Base-by-base conservation (phyloP, 2,797 vertebrate genomes). In the Apogon hyalosoma region DNA sequence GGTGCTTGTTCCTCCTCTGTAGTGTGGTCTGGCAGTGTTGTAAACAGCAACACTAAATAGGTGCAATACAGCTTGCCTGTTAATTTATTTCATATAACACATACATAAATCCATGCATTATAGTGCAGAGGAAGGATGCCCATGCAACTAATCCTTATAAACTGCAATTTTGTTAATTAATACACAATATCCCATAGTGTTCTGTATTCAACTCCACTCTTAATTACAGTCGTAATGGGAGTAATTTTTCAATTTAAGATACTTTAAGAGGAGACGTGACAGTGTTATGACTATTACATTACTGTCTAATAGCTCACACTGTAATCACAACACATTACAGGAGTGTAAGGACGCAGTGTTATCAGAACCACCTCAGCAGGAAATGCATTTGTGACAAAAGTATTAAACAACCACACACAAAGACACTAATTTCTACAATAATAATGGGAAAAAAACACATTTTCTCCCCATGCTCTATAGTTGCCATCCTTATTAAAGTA, bases 41-140 rank as follows among this genome's bases (percentile, higher is more conserved):
- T 82, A 69, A 87, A 80, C 75, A 85, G 61, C 54, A 64, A 51
- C 73, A 63, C 75, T 52, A 57, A 84, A 79, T 56, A 73, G 63
- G 58, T 55, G 73, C 71, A 69, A 33, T 59, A 53, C 59, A 75
- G 64, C 71, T 45, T 33, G 65, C 46, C 76, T 79, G 72, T 71
- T 79, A 7, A 53, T 79, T 79, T 62, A 71, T 79, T 77, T 50
- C 31, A 59, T 58, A 75, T 10, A 59, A 48, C 19, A 62, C 15
- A 39, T 31, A 14, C 50, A 74, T 16, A 24, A 46, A 50, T 50
- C 33, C 49, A 39, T 43, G 38, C 16, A 62, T 63, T 55, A 28
- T 47, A 51, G n/a, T 62, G 31, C 18, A 58, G 8, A 49, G 62
- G 55, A 38, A 50, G 48, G 19, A 41, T 47, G 15, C 31, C 39